A percentile compares a stretch with the other conserved stretches of the same genome.
phyloP scores from a whole-genome alignment of 2,797 vertebrate genomes.

The Sebastes matsubarae region DNA sequence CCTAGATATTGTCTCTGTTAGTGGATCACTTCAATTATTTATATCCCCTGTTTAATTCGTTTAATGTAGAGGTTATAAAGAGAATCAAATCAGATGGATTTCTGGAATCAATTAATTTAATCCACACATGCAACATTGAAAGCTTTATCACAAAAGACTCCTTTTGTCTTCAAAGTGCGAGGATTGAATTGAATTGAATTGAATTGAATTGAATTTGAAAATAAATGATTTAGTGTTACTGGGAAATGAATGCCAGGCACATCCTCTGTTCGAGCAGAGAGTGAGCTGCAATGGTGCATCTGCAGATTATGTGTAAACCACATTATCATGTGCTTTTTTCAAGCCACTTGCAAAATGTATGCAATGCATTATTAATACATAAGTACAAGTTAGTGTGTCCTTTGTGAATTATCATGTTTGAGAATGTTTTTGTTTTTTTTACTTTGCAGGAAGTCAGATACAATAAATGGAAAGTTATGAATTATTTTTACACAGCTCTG shows the following conservation, averaged over 20 bases:
- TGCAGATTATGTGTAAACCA: slow-evolving; percentile 34
- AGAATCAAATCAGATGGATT: slow-evolving; percentile 3
- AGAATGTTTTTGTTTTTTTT: not conserved
- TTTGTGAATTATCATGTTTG: not conserved
- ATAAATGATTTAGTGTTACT: not conserved
- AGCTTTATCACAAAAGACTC: not conserved
- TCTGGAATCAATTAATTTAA: not conserved
- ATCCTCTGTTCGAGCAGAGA: slow-evolving; percentile 43
- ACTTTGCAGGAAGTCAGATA: slow-evolving; percentile 53
- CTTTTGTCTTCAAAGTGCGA: not conserved
- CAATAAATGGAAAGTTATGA: slow-evolving; percentile 56
- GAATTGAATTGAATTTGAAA: not conserved
- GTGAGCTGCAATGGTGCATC: slow-evolving; percentile 30
- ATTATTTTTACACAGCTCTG: slow-evolving; percentile 34
- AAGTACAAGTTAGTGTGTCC: not conserved
- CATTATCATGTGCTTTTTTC: not conserved
- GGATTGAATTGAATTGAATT: too few species aligned
- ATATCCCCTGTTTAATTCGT: slow-evolving; percentile 30
- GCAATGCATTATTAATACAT: not conserved
- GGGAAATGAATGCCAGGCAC: slow-evolving; percentile 29
- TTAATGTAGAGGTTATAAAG: slow-evolving; percentile 7
- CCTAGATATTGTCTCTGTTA: slow-evolving; percentile 44
- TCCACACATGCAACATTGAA: not conserved
- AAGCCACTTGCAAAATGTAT: slow-evolving; percentile 1
- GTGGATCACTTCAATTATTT: slow-evolving; percentile 52